Percentiles rank a stretch among this genome's conserved stretches.
Evolutionary conservation across 2,797 vertebrate genomes (phyloP).

Genomic region (Brachyalestes nurse): DNA sequence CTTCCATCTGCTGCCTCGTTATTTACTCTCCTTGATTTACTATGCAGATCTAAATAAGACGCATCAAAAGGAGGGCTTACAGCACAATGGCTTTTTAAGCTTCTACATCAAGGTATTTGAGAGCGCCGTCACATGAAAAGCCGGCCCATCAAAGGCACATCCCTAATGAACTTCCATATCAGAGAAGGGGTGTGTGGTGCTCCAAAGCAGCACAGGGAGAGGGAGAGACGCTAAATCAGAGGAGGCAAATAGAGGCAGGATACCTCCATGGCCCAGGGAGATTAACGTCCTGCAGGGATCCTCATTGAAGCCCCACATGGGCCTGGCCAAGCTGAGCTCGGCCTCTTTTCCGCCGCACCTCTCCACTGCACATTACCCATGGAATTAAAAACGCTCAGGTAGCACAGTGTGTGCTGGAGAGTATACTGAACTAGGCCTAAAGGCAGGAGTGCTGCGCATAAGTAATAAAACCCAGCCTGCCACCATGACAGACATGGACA

Average conservation of each 20-base stretch:
- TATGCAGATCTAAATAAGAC: conserved; percentile 99
- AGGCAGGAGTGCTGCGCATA: conserved; percentile 55
- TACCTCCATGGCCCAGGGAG: conserved; percentile 83
- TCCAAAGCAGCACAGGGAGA: conserved; percentile 48
- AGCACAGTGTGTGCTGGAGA: conserved; percentile 4
- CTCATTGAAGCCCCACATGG: conserved; percentile 69
- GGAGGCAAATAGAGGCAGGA: conserved; percentile 52
- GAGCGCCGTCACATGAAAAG: conserved; percentile 97
- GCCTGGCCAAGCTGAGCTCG: conserved; percentile 76
- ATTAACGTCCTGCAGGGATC: conserved; percentile 84
- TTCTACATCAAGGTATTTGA: conserved; percentile 99
- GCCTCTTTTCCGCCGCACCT: conserved; percentile 29
- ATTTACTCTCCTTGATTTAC: conserved; percentile 99
- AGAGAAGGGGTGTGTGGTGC: conserved; percentile 81
- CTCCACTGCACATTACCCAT: conserved; percentile 21
- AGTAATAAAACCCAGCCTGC: conserved; percentile 60
- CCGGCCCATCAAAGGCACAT: conserved; percentile 99
- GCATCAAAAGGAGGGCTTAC: conserved; percentile 98
- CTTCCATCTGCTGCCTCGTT: conserved; percentile 99
- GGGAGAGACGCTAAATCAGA: conserved; percentile 55
- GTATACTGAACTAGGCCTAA: conserved; percentile 12
- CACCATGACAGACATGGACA: conserved; percentile 29
- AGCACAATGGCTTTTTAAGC: conserved; percentile 99
- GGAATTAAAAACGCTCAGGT: conserved; percentile 37
- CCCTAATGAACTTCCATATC: conserved; percentile 99